Conservation (phyloP, 92 coral and sea anemone genomes). For the Phenganax marumi region DNA sequence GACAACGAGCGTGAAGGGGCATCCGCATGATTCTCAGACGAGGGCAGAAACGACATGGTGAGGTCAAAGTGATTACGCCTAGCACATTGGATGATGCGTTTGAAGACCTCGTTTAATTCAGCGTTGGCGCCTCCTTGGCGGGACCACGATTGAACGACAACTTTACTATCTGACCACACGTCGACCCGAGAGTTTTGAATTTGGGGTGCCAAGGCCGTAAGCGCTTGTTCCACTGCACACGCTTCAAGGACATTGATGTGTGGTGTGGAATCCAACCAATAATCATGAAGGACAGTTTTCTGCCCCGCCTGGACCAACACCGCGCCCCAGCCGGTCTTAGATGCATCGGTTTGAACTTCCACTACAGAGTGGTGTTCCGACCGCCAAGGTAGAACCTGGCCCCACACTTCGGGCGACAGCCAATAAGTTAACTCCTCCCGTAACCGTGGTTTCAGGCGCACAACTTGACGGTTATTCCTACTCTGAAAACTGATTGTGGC, state of each 20-base stretch:
- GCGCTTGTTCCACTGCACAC: not conserved
- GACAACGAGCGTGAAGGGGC: slow-evolving; percentile 47
- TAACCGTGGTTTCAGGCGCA: not conserved
- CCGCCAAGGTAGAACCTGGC: not conserved
- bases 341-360: slow-evolving; percentile 2
- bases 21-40: slow-evolving; percentile 51
- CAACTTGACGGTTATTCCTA: not conserved
- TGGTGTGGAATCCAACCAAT: not conserved
- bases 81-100: not conserved
- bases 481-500: slow-evolving; percentile 9
- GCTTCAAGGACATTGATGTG: slow-evolving; percentile 14
- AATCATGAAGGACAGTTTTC: not conserved
- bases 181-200: not conserved
- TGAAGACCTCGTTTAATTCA: no score
- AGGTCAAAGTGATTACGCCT: not conserved
- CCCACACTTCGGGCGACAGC: not conserved
- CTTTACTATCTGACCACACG: not conserved
- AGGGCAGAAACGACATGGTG: slow-evolving; percentile 19
- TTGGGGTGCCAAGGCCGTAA: not conserved
- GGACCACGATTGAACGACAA: not conserved
- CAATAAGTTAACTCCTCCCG: not conserved
- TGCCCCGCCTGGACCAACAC: not conserved
- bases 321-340: not conserved
- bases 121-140: not conserved
- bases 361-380: not conserved